Conservation (phyloP, 1,140 invertebrate genomes). For the Formica selysi region DNA sequence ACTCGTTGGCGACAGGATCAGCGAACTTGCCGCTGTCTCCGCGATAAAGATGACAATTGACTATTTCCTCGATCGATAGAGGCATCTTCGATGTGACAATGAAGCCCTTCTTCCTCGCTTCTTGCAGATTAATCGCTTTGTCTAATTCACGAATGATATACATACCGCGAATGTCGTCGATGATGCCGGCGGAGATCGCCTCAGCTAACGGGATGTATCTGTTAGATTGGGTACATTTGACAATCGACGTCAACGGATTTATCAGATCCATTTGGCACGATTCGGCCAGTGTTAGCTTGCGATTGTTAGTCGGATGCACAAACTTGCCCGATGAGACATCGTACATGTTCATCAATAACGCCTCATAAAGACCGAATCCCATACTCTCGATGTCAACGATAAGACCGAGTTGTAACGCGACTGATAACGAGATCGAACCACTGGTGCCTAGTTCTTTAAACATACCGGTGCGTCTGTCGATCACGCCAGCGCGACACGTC, state of each 20-base stretch:
- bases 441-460: conserved; percentile 92
- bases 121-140: conserved; percentile 88
- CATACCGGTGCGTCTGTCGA: conserved; percentile 92
- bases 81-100: conserved; percentile 91
- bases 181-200: conserved; percentile 91
- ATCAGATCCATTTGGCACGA: conserved; percentile 93
- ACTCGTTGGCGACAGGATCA: conserved; percentile 91
- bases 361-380: conserved; percentile 93
- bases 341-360: conserved; percentile 93
- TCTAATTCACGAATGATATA: conserved; percentile 84
- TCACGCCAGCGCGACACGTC: conserved; percentile 93
- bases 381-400: conserved; percentile 95
- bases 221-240: conserved; percentile 91
- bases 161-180: conserved; percentile 91
- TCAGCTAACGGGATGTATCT: conserved; percentile 91
- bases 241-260: conserved; percentile 91
- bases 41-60: conserved; percentile 92
- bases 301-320: conserved; percentile 93
- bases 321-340: conserved; percentile 91
- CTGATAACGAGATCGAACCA: conserved; percentile 89
- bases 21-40: conserved; percentile 93
- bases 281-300: conserved; percentile 92
- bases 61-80: conserved; percentile 92
- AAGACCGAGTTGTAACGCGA: conserved; percentile 91
- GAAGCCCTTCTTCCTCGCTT: conserved; percentile 91